Percentiles rank a stretch among this genome's conserved stretches.
phyloP scores from a whole-genome alignment of 2,888 invertebrate species.

The Dastarcus helophoroides region DNA sequence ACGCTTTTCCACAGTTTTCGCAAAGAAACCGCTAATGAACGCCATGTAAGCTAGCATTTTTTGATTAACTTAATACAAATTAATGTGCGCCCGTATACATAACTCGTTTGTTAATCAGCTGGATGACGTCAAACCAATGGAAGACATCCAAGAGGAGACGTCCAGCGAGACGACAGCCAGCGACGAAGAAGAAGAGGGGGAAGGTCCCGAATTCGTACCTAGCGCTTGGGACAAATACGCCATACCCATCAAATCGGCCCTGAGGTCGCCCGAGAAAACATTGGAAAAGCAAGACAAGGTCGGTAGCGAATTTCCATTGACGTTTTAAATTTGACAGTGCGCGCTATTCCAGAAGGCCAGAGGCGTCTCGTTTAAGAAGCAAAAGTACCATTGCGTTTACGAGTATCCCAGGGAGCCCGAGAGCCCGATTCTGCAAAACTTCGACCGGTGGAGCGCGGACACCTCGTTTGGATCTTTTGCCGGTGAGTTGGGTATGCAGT shows the following conservation, averaged over 20 bases:
- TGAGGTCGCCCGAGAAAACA: slow-evolving; percentile 50
- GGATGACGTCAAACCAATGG: slow-evolving; percentile 26
- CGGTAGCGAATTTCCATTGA: slow-evolving; percentile 6
- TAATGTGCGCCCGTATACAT: too few species aligned
- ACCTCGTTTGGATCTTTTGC: background rate
- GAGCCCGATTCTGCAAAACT: slow-evolving; percentile 31
- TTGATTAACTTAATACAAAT: too few species aligned
- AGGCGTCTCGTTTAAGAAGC: slow-evolving; percentile 67
- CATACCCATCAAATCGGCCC: slow-evolving; percentile 62
- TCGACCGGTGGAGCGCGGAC: slow-evolving; percentile 33
- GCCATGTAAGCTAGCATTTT: too few species aligned
- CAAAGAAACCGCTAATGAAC: too few species aligned
- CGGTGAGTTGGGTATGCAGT: background rate
- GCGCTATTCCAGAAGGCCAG: slow-evolving; percentile 24
- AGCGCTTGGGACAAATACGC: slow-evolving; percentile 73
- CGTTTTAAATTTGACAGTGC: slow-evolving; percentile 4
- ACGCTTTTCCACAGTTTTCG: too few species aligned
- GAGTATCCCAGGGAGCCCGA: slow-evolving; percentile 68
- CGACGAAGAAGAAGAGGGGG: slow-evolving; percentile 54
- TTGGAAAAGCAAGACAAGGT: slow-evolving; percentile 25
- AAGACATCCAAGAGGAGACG: slow-evolving; percentile 28
- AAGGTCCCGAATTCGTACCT: slow-evolving; percentile 58
- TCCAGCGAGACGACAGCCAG: slow-evolving; percentile 26
- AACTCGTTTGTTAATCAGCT: slow-evolving; percentile 15
- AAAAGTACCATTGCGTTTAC: slow-evolving; percentile 74